phyloP scores from a whole-genome alignment of 2,888 invertebrate species.

The Archaeoteleia sp. region DNA sequence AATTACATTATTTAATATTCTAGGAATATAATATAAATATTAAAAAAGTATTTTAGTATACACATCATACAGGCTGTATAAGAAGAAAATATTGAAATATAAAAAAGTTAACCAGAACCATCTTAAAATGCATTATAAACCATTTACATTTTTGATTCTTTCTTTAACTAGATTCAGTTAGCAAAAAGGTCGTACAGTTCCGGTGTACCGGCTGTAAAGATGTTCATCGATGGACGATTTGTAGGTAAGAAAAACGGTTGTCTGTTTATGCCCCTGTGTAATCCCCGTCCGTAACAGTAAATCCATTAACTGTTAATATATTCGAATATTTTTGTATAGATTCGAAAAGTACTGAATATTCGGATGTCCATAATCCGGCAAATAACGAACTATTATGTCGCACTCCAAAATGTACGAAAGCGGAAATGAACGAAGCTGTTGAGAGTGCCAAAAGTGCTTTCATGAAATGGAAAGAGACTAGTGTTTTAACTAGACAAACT shows the following conservation, averaged over 20 bases:
- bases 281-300: neutral
- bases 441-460: constrained; percentile 86
- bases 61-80: no score
- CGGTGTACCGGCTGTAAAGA: constrained; percentile 86
- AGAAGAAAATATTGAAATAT: no score
- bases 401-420: constrained; percentile 92
- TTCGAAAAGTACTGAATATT: constrained; percentile 94
- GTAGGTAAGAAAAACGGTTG: constrained; percentile 74
- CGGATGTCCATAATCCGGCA: constrained; percentile 96
- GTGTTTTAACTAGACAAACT: constrained; percentile 94
- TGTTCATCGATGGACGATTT: constrained; percentile 96
- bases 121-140: no score
- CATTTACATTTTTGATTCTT: neutral
- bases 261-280: no score
- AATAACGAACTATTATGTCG: constrained; percentile 87
- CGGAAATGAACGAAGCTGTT: constrained; percentile 93
- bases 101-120: no score
- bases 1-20: no score
- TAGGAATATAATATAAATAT: no score
- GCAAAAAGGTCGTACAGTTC: constrained; percentile 76
- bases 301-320: neutral
- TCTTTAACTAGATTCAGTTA: constrained; percentile 44
- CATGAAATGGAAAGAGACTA: constrained; percentile 91
- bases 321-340: constrained; percentile 76
- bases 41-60: no score